Percentiles rank a stretch among this genome's conserved stretches.
These are phyloP conservation scores for Oreonectes daqikongensis DNA, from an alignment of 2,797 vertebrate species.

Conservation along the genomic window DNA sequence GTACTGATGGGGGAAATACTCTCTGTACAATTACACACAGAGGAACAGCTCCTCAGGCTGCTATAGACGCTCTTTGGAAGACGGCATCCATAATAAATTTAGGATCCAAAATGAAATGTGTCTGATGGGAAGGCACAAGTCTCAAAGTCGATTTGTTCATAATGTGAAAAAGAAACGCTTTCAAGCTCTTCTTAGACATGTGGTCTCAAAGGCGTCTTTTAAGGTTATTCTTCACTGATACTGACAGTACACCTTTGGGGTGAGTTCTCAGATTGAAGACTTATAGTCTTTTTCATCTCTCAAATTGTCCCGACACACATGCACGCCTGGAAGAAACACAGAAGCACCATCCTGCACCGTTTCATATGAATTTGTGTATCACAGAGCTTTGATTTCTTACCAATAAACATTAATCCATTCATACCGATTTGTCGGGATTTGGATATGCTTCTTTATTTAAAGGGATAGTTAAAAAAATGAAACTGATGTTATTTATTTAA, in stretches of 20 bases:
- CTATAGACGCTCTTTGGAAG: slow-evolving; percentile 17
- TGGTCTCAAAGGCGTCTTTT: neutral
- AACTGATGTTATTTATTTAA: too few species aligned
- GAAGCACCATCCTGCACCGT: neutral
- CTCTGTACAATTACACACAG: slow-evolving; percentile 27
- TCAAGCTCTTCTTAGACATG: slow-evolving; percentile 4
- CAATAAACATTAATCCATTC: neutral
- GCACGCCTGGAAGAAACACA: slow-evolving; percentile 2
- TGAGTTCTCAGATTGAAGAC: neutral
- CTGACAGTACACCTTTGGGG: neutral
- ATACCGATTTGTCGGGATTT: too few species aligned
- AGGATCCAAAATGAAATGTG: slow-evolving; percentile 4
- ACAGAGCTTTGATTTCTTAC: neutral
- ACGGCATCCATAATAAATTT: slow-evolving; percentile 20
- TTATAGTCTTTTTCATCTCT: neutral
- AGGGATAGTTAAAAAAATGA: too few species aligned
- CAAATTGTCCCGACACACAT: slow-evolving; percentile 9
- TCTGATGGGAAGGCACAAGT: slow-evolving; percentile 1
- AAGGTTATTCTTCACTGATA: neutral
- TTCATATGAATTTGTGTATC: neutral
- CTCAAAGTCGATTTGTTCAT: slow-evolving; percentile 9
- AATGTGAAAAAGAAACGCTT: neutral
- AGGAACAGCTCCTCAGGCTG: slow-evolving; percentile 4
- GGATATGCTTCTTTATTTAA: too few species aligned
- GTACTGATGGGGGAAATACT: slow-evolving; percentile 33